Percentiles rank a stretch among this genome's conserved stretches.
These are phyloP conservation scores for Pelagia noctiluca DNA, from an alignment of 30 jellyfish, hydroid and myxozoan species.

Conservation along the genomic window DNA sequence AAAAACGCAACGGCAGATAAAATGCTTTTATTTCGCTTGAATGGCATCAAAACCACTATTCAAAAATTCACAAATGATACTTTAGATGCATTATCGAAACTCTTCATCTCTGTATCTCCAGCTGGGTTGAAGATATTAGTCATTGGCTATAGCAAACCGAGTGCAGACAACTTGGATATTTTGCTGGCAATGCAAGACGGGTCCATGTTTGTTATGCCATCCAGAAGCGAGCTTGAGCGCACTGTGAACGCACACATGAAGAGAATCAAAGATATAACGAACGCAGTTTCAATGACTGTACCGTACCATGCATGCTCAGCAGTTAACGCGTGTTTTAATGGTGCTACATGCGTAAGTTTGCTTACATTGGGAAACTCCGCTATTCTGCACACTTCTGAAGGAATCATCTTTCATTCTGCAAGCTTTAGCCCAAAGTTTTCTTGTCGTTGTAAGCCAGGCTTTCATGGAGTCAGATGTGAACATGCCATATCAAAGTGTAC, in stretches of 20 bases:
- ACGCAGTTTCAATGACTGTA: not conserved
- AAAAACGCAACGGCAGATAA: constrained; percentile 43
- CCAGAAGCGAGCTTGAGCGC: not conserved
- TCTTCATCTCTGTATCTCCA: constrained; percentile 38
- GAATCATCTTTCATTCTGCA: constrained; percentile 57
- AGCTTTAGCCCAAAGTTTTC: constrained; percentile 41
- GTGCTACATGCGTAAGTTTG: constrained; percentile 57
- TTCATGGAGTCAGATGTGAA: constrained; percentile 75
- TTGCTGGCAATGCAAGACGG: not conserved
- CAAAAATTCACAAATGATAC: constrained; percentile 35
- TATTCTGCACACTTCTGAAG: constrained; percentile 27
- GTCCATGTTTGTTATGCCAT: not conserved
- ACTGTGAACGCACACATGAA: not conserved
- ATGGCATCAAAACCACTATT: constrained; percentile 21
- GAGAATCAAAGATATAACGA: not conserved
- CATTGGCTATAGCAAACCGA: constrained; percentile 49
- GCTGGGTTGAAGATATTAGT: constrained; percentile 10
- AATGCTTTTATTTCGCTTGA: constrained; percentile 36
- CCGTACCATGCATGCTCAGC: constrained; percentile 5
- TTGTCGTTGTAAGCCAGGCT: constrained; percentile 83
- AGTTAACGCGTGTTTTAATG: constrained; percentile 16
- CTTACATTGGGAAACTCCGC: constrained; percentile 5
- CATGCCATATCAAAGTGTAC: constrained; percentile 51
- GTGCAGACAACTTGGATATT: not conserved
- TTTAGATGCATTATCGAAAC: not conserved